Conservation (phyloP, 1,140 invertebrate genomes). For the Pomacea maculata region DNA sequence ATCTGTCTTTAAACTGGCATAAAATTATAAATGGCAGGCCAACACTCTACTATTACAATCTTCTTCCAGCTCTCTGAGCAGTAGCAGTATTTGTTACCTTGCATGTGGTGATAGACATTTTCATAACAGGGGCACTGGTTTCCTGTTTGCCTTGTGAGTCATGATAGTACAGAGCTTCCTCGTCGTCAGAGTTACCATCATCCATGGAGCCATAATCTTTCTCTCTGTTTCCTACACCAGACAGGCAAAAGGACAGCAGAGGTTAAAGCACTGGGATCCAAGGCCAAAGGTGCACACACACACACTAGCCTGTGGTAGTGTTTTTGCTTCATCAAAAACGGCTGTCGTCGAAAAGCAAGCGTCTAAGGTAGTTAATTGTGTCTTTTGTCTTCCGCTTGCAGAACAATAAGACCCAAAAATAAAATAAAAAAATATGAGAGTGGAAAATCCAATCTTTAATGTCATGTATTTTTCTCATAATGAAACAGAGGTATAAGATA, state of each 20-base stretch:
- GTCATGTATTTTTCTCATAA: background rate
- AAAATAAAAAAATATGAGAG: background rate
- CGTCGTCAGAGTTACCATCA: constrained; percentile 1
- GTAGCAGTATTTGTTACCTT: constrained; percentile 38
- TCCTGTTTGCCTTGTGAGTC: background rate
- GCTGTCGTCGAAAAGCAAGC: background rate
- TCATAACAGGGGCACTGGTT: constrained; percentile 33
- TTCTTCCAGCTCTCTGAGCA: too few relatives aligned
- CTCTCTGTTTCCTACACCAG: background rate
- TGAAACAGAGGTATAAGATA: background rate
- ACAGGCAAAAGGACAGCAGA: background rate
- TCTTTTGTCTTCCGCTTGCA: background rate
- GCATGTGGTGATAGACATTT: constrained; percentile 50
- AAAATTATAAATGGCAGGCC: too few relatives aligned
- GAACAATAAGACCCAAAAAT: background rate
- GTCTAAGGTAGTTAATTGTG: background rate
- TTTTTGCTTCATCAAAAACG: background rate
- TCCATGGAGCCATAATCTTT: constrained; percentile 30
- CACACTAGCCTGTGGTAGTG: too few relatives aligned
- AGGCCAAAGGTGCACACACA: too few relatives aligned
- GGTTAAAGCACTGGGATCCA: background rate
- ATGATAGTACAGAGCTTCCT: constrained; percentile 9
- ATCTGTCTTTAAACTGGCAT: too few relatives aligned
- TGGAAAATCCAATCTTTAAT: background rate
- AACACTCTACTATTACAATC: too few relatives aligned